Percentiles rank a stretch among this genome's conserved stretches.
Conservation (phyloP, 1,140 invertebrate genomes). For the Prorops nasuta region DNA sequence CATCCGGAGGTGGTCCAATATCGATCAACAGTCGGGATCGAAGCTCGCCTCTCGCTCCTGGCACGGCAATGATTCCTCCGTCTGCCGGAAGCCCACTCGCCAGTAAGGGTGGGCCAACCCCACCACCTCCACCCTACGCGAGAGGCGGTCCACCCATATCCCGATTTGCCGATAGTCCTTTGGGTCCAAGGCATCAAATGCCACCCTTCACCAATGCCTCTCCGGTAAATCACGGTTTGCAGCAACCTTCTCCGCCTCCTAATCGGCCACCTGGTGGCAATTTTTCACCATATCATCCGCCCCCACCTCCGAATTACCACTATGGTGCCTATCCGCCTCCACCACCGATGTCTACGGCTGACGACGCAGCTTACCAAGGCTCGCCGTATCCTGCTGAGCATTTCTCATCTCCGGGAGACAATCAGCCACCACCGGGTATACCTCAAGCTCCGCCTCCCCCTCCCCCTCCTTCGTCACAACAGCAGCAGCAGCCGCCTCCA, state of each 20-base stretch:
- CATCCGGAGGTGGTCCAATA: slow-evolving; percentile 58
- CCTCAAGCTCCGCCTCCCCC: slow-evolving; percentile 42
- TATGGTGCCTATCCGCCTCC: slow-evolving; percentile 56
- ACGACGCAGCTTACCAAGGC: slow-evolving; percentile 48
- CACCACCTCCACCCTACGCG: slow-evolving; percentile 45
- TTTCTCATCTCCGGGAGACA: slow-evolving; percentile 43
- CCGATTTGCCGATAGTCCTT: slow-evolving; percentile 38
- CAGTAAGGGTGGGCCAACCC: slow-evolving; percentile 49
- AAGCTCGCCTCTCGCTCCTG: slow-evolving; percentile 43
- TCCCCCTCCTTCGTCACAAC: slow-evolving; percentile 25
- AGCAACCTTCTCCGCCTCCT: slow-evolving; percentile 49
- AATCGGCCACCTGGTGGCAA: slow-evolving; percentile 44
- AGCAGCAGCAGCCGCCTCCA: slow-evolving; percentile 21
- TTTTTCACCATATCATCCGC: slow-evolving; percentile 55
- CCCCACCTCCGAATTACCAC: slow-evolving; percentile 54
- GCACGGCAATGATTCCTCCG: slow-evolving; percentile 42
- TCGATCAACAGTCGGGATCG: slow-evolving; percentile 49
- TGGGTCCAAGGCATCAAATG: slow-evolving; percentile 46
- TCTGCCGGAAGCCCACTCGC: slow-evolving; percentile 46
- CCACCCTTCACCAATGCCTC: slow-evolving; percentile 46
- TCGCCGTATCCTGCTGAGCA: slow-evolving; percentile 50
- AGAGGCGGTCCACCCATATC: slow-evolving; percentile 35
- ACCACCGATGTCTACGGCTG: slow-evolving; percentile 48
- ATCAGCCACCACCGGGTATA: slow-evolving; percentile 39
- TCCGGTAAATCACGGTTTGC: slow-evolving; percentile 33